Percentiles rank a stretch among this genome's conserved stretches.
Evolutionary conservation across 1,140 invertebrate species (phyloP).

Genomic region (Heterodera carotae): DNA sequence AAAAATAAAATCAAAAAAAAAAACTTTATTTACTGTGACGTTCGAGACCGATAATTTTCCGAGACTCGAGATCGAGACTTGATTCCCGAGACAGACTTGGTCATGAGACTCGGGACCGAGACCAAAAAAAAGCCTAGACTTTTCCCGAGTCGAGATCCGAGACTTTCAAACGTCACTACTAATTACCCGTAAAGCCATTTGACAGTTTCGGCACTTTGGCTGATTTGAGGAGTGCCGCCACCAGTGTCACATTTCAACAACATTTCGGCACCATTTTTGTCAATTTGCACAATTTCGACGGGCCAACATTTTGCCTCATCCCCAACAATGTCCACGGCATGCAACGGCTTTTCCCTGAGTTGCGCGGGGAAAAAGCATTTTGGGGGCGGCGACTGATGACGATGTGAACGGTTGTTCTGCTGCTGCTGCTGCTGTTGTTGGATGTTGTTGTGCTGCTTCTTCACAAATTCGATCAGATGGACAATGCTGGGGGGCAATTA

Average conservation of each 20-base stretch:
- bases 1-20: constrained; percentile 14
- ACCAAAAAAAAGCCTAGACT: too few relatives aligned
- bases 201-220: constrained; percentile 3
- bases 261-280: constrained; percentile 9
- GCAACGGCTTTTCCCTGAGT: constrained; percentile 14
- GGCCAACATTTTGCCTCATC: constrained; percentile 38
- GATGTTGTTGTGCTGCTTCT: neutral
- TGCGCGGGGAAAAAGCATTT: constrained; percentile 18
- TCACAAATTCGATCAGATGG: constrained; percentile 9
- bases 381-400: neutral
- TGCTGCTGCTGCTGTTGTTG: neutral
- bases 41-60: too few relatives aligned
- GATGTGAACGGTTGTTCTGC: constrained; percentile 9
- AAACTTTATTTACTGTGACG: constrained; percentile 13
- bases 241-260: constrained; percentile 38
- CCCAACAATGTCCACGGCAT: constrained; percentile 19
- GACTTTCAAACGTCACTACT: too few relatives aligned
- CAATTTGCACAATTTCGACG: constrained; percentile 9
- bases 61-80: too few relatives aligned
- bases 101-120: too few relatives aligned
- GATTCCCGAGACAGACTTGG: too few relatives aligned
- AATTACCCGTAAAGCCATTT: constrained; percentile 46
- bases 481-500: constrained; percentile 12
- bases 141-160: too few relatives aligned
- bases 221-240: neutral